A percentile compares a stretch with the other conserved stretches of the same genome.
These are phyloP conservation scores for Parazoanthus atlanticus DNA, from an alignment of 92 coral and sea anemone genomes.

Conservation along the genomic window DNA sequence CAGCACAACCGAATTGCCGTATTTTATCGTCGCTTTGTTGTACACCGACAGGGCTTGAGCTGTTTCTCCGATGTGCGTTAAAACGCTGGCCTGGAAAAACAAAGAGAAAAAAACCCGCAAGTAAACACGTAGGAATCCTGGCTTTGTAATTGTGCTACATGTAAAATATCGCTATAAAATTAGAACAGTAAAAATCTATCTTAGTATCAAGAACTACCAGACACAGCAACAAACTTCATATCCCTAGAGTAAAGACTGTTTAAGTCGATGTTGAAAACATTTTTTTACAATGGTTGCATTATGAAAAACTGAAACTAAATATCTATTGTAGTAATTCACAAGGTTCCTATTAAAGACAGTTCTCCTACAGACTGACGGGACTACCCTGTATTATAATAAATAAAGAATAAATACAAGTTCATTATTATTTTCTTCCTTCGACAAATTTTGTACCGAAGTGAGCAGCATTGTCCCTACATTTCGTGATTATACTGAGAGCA, in stretches of 20 bases:
- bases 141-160: background rate
- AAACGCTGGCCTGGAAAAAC: background rate
- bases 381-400: too few species aligned
- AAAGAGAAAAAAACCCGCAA: background rate
- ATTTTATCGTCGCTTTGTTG: constrained; percentile 40
- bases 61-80: constrained; percentile 12
- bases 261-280: too few species aligned
- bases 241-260: too few species aligned
- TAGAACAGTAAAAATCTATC: background rate
- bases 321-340: too few species aligned
- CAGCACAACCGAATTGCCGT: constrained; percentile 52
- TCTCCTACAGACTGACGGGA: too few species aligned
- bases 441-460: too few species aligned
- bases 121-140: background rate
- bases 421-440: background rate
- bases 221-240: too few species aligned
- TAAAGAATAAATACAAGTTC: too few species aligned
- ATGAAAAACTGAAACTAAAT: too few species aligned
- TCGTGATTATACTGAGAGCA: background rate
- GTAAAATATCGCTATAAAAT: background rate
- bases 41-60: constrained; percentile 47
- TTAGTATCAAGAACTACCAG: too few species aligned
- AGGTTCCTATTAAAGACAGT: too few species aligned
- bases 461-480: background rate
- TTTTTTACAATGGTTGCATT: too few species aligned